Evolutionary conservation across 2,888 invertebrate genomes (phyloP).

Genomic region (Scaeva pyrastri): DNA sequence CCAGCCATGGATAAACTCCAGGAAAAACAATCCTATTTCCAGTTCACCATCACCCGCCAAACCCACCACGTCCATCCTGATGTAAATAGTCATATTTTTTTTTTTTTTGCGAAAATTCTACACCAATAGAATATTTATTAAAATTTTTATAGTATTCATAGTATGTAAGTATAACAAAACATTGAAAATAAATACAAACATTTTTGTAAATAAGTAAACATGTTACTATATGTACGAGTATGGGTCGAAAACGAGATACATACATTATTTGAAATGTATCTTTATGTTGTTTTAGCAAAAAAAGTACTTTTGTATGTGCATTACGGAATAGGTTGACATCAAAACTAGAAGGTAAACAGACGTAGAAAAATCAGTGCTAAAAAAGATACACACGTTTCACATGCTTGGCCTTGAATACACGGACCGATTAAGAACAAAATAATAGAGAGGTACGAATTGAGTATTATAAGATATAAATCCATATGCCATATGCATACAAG

Average conservation of each 20-base stretch:
- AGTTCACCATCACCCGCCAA: too few relatives aligned
- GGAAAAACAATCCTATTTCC: too few relatives aligned
- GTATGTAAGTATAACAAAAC: too few relatives aligned
- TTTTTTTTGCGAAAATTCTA: too few relatives aligned
- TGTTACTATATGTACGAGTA: too few relatives aligned
- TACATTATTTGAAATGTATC: background rate
- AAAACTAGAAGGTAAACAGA: conserved; percentile 54
- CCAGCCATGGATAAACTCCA: too few relatives aligned
- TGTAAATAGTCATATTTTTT: too few relatives aligned
- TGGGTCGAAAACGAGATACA: background rate
- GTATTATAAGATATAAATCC: conserved; percentile 51
- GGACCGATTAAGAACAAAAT: conserved; percentile 49
- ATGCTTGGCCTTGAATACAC: conserved; percentile 68
- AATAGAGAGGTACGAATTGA: background rate
- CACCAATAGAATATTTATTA: too few relatives aligned
- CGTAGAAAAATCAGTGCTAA: conserved; percentile 29
- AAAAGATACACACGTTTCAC: conserved; percentile 29
- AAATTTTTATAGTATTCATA: too few relatives aligned
- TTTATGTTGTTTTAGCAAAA: conserved; percentile 26
- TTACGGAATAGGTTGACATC: conserved; percentile 70
- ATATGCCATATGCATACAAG: conserved; percentile 1
- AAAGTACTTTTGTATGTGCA: conserved; percentile 75
- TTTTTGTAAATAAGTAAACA: too few relatives aligned
- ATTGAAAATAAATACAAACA: too few relatives aligned
- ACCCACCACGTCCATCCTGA: too few relatives aligned